Evolutionary conservation across 2,113 vertebrate genomes (phyloP).

Genomic region (Pollimyrus isidori): DNA sequence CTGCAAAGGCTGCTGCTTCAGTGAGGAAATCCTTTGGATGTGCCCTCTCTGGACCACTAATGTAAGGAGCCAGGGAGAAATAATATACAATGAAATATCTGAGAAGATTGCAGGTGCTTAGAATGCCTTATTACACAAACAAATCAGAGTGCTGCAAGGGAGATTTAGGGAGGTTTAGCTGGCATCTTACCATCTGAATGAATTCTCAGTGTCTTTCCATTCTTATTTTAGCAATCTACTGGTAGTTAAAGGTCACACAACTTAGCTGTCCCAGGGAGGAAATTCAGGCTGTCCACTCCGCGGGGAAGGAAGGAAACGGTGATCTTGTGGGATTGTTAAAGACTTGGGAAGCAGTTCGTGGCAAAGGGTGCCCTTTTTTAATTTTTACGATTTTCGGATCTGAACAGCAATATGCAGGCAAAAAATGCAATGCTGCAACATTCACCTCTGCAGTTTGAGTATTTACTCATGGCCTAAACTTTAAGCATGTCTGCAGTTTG

Average conservation of each 20-base stretch:
- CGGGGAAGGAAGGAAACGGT: neutral
- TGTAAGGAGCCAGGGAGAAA: neutral
- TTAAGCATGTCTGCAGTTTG: neutral
- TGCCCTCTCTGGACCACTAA: neutral
- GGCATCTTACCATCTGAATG: neutral
- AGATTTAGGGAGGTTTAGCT: neutral
- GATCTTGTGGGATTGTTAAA: neutral
- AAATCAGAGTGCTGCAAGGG: neutral
- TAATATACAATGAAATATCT: neutral
- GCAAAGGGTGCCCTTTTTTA: neutral
- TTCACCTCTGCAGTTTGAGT: neutral
- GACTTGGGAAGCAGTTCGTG: neutral
- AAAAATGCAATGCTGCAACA: neutral
- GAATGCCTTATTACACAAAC: neutral
- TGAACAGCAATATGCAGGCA: neutral
- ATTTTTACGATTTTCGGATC: neutral
- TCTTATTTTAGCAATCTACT: conserved; percentile 43
- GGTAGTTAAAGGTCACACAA: conserved; percentile 46
- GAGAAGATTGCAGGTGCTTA: neutral
- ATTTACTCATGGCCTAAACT: neutral
- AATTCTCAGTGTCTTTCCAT: conserved; percentile 32
- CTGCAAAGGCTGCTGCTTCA: neutral
- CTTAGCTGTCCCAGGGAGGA: conserved; percentile 44
- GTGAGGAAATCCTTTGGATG: neutral
- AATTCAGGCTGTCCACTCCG: neutral